Percentiles rank a stretch among this genome's conserved stretches.
phyloP scores from a whole-genome alignment of 2,888 invertebrate genomes.

The Microplitis manilae region DNA sequence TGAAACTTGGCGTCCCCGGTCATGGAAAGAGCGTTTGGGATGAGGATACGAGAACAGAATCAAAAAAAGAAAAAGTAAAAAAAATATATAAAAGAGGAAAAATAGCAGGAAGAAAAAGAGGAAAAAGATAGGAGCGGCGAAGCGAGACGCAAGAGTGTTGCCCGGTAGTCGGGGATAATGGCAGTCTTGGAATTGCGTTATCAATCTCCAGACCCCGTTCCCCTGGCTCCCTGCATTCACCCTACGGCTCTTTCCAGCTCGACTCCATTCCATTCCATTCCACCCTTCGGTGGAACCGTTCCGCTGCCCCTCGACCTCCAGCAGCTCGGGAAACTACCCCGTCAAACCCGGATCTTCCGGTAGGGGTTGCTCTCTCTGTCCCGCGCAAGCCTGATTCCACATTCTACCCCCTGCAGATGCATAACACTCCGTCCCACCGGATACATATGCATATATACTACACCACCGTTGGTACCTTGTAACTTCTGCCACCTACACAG shows the following conservation, averaged over 20 bases:
- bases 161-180: slow-evolving; percentile 68
- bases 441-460: slow-evolving; percentile 33
- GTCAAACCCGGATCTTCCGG: slow-evolving; percentile 64
- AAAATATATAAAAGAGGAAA: slow-evolving; percentile 51
- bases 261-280: slow-evolving; percentile 76
- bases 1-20: slow-evolving; percentile 70
- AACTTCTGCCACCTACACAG: slow-evolving; percentile 24
- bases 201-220: slow-evolving; percentile 69
- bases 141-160: slow-evolving; percentile 47
- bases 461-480: not conserved
- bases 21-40: slow-evolving; percentile 32
- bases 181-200: slow-evolving; percentile 72
- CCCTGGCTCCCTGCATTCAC: slow-evolving; percentile 56
- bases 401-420: slow-evolving; percentile 45
- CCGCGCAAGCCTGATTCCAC: slow-evolving; percentile 54
- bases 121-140: slow-evolving; percentile 67
- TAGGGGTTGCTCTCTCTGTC: slow-evolving; percentile 47
- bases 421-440: slow-evolving; percentile 37
- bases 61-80: slow-evolving; percentile 68
- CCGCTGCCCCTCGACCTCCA: slow-evolving; percentile 54
- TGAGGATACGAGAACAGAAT: slow-evolving; percentile 35
- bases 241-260: slow-evolving; percentile 58
- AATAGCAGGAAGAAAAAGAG: slow-evolving; percentile 44
- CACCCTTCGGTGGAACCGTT: slow-evolving; percentile 68
- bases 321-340: slow-evolving; percentile 59